A percentile compares a stretch with the other conserved stretches of the same genome.
Evolutionary conservation across 1,140 invertebrate species (phyloP).

Genomic region (Euglossa dilemma): DNA sequence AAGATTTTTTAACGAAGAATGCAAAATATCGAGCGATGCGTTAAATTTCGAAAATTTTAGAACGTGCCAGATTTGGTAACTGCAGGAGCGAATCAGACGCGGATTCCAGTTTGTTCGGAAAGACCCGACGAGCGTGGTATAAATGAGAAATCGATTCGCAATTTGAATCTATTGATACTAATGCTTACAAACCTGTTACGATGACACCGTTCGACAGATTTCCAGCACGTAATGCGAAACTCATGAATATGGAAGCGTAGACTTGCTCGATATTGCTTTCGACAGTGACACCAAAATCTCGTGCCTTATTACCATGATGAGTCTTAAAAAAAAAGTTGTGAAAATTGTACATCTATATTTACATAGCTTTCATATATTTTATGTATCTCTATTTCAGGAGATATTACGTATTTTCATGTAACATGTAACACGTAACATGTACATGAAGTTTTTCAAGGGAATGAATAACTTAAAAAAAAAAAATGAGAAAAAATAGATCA

Average conservation of each 20-base stretch:
- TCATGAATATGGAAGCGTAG: neutral
- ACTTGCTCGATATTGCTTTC: neutral
- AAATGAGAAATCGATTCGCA: conserved; percentile 34
- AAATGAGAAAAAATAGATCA: neutral
- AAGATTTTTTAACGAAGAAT: neutral
- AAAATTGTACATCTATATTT: neutral
- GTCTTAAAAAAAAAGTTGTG: neutral
- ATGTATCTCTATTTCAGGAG: too few species aligned
- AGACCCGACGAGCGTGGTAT: neutral
- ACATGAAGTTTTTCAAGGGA: neutral
- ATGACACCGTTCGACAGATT: conserved; percentile 7
- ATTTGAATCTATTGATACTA: conserved; percentile 38
- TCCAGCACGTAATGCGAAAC: neutral
- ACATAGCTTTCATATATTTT: too few species aligned
- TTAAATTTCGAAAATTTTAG: neutral
- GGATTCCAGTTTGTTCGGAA: neutral
- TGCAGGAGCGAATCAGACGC: neutral
- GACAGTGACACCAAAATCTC: neutral
- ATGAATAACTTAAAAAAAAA: neutral
- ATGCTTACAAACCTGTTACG: conserved; percentile 24
- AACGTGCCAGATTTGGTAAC: too few species aligned
- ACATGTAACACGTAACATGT: neutral
- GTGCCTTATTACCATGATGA: neutral
- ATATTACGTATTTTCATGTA: neutral
- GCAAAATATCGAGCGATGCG: too few species aligned